These are phyloP conservation scores for Pseudopodoces humilis DNA, from an alignment of 2,113 vertebrate species.

Conservation along the genomic window DNA sequence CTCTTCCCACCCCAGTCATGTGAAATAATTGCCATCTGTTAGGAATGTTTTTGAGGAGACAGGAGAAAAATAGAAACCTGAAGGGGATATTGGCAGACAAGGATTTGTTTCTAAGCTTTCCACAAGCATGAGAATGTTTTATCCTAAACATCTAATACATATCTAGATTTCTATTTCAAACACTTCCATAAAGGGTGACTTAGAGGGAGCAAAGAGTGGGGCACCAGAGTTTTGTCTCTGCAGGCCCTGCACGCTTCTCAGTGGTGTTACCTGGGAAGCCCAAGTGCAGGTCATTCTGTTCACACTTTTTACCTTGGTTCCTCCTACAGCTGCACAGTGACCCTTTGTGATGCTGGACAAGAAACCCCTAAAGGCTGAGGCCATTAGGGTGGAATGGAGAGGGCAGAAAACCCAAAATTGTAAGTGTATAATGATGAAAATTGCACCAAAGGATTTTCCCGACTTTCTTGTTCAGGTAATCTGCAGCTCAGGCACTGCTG, in stretches of 20 bases:
- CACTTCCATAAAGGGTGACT: background rate
- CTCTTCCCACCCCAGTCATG: slow-evolving; percentile 36
- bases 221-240: background rate
- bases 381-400: background rate
- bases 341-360: background rate
- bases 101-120: background rate
- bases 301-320: background rate
- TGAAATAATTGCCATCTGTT: slow-evolving; percentile 60
- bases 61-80: background rate
- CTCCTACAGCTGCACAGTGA: background rate
- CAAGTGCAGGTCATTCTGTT: background rate
- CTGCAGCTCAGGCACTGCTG: background rate
- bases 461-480: background rate
- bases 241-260: background rate
- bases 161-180: background rate
- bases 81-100: background rate
- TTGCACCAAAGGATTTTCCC: background rate
- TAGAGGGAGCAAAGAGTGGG: background rate
- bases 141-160: background rate
- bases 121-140: background rate
- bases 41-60: background rate
- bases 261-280: background rate
- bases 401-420: background rate
- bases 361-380: background rate
- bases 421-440: background rate